Conservation (phyloP, 1,140 invertebrate species). For the Leptopilina clavipes region DNA sequence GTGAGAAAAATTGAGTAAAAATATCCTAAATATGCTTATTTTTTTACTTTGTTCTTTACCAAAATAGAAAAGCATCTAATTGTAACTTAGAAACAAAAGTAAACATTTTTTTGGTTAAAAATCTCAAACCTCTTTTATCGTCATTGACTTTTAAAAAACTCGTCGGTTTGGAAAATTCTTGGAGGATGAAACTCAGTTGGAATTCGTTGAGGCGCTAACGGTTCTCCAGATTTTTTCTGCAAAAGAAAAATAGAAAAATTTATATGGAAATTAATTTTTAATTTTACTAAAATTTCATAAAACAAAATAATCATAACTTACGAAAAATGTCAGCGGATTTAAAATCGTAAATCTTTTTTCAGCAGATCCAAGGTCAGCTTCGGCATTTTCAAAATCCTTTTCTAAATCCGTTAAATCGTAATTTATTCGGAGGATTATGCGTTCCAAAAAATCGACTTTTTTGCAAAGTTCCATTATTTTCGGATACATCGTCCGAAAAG, state of each 20-base stretch:
- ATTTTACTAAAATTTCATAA: too few species aligned
- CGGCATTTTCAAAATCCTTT: conserved; percentile 54
- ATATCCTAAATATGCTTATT: not conserved
- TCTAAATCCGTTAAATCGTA: conserved; percentile 54
- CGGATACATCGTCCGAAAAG: conserved; percentile 50
- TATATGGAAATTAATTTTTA: not conserved
- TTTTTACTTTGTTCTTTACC: not conserved
- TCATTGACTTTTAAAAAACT: conserved; percentile 43
- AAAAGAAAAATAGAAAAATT: conserved; percentile 46
- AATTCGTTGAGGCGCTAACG: conserved; percentile 39
- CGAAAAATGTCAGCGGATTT: conserved; percentile 57
- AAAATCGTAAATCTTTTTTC: conserved; percentile 54
- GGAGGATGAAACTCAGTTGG: conserved; percentile 47
- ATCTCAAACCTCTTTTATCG: not conserved
- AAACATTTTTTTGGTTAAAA: not conserved
- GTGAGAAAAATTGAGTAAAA: too few species aligned
- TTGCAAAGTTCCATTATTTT: conserved; percentile 55
- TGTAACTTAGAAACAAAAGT: not conserved
- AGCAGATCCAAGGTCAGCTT: conserved; percentile 46
- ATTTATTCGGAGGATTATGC: conserved; percentile 50
- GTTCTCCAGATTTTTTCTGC: conserved; percentile 50
- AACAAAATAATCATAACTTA: conserved; percentile 41
- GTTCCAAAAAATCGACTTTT: conserved; percentile 56
- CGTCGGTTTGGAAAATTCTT: conserved; percentile 42
- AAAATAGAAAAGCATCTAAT: not conserved